These are phyloP conservation scores for Rosalia funebris DNA, from an alignment of 2,888 invertebrate genomes.

Conservation along the genomic window DNA sequence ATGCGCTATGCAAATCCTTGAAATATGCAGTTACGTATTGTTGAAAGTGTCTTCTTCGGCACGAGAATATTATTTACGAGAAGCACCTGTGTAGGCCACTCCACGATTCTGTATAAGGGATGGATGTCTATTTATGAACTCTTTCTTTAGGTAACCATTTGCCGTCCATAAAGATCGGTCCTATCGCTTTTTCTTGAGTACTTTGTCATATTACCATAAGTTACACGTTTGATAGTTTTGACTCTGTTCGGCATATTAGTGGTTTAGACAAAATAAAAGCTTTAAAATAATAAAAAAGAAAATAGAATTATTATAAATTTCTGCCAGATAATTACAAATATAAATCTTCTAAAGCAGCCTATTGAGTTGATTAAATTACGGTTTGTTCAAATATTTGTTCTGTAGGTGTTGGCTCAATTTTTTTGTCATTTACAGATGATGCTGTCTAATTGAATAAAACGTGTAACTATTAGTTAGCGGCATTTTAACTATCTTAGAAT, in stretches of 20 bases:
- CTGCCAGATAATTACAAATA: conserved; percentile 13
- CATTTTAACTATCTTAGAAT: background rate
- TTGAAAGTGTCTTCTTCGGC: conserved; percentile 35
- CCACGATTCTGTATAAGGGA: conserved; percentile 27
- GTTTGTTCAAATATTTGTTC: background rate
- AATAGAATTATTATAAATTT: no score
- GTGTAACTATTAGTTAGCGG: background rate
- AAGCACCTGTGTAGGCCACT: conserved; percentile 26
- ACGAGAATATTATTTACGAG: conserved; percentile 35
- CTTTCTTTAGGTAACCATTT: conserved; percentile 17
- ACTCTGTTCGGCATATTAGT: background rate
- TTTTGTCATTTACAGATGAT: background rate
- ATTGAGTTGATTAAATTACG: background rate
- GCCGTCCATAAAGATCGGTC: conserved; percentile 16
- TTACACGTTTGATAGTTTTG: conserved; percentile 18
- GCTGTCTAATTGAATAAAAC: background rate
- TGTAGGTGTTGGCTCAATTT: background rate
- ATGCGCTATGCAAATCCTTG: no score
- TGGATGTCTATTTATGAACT: conserved; percentile 13
- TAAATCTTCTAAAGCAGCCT: background rate
- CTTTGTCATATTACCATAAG: conserved; percentile 29
- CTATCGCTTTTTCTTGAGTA: conserved; percentile 26
- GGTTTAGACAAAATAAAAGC: background rate
- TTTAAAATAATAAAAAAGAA: no score
- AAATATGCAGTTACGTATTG: conserved; percentile 30